Evolutionary conservation across 2,113 vertebrate genomes (phyloP).

Genomic region (Aepyceros melampus): DNA sequence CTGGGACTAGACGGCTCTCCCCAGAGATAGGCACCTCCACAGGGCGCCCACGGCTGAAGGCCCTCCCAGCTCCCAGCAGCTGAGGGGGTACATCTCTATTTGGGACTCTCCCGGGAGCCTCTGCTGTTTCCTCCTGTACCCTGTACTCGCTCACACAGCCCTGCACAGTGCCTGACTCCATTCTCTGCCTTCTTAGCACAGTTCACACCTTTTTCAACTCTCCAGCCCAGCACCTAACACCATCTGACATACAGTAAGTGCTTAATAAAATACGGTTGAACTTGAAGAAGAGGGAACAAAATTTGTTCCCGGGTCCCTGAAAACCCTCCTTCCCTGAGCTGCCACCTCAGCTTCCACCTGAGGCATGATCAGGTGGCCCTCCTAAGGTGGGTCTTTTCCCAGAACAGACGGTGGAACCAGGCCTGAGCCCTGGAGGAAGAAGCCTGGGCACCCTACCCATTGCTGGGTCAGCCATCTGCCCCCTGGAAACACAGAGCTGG

Average conservation of each 20-base stretch:
- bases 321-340: background rate
- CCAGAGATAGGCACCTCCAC: background rate
- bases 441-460: background rate
- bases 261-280: background rate
- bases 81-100: background rate
- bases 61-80: background rate
- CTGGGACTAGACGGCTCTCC: background rate
- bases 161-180: background rate
- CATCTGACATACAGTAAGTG: background rate
- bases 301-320: background rate
- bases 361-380: background rate
- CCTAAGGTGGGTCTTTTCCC: background rate
- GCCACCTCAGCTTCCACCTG: background rate
- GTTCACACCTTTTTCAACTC: background rate
- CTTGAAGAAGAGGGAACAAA: background rate
- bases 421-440: background rate
- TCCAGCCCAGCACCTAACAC: background rate
- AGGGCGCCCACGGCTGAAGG: background rate
- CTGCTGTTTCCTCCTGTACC: background rate
- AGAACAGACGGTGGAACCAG: background rate
- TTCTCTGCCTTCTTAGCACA: background rate
- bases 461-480: background rate
- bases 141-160: background rate
- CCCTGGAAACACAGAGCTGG: background rate
- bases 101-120: background rate